phyloP scores from a whole-genome alignment of 2,113 vertebrate genomes.

The Strix aluco region DNA sequence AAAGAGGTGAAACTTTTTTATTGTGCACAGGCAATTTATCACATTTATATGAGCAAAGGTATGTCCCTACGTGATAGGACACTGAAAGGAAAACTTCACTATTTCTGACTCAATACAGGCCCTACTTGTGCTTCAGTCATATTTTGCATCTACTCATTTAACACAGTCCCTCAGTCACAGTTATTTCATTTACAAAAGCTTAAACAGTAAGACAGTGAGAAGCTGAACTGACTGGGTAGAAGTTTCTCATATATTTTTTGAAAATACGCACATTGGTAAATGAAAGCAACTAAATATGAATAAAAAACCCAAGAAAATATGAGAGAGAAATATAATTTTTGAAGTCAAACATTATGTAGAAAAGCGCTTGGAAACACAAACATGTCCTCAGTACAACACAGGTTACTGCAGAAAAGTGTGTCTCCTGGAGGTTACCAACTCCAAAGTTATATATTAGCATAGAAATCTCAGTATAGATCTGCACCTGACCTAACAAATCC shows the following conservation, averaged over 20 bases:
- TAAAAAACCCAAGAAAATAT: background rate
- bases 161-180: background rate
- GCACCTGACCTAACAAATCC: background rate
- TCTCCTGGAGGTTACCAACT: background rate
- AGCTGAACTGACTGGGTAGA: background rate
- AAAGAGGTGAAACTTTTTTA: background rate
- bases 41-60: background rate
- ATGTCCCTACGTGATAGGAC: background rate
- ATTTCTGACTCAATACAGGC: background rate
- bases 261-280: background rate
- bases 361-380: background rate
- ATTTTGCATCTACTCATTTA: background rate
- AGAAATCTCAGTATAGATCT: background rate
- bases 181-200: background rate
- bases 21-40: background rate
- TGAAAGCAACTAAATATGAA: background rate
- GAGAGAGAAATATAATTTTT: background rate
- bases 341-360: background rate
- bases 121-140: background rate
- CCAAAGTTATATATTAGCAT: background rate
- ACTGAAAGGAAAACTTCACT: background rate
- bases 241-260: background rate
- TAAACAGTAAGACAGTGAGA: background rate
- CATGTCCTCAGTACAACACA: fast-evolving
- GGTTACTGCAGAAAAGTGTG: background rate